These are phyloP conservation scores for Phrynosoma platyrhinos DNA, from an alignment of 2,113 vertebrate species.

Conservation along the genomic window DNA sequence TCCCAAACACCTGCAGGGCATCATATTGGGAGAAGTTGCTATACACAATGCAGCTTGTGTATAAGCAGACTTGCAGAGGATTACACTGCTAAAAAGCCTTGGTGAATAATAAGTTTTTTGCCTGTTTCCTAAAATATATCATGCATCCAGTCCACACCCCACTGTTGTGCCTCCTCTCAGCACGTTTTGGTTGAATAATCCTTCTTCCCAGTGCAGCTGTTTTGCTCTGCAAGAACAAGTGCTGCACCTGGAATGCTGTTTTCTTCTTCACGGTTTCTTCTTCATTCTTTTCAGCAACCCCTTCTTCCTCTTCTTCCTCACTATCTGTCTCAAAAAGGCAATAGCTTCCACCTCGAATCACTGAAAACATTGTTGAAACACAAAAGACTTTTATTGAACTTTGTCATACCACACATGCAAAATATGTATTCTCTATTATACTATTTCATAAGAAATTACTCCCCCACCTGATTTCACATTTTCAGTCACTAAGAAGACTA, in stretches of 20 bases:
- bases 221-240: neutral
- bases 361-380: slow-evolving; percentile 39
- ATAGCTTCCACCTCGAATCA: slow-evolving; percentile 71
- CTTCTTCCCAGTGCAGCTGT: neutral
- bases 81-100: neutral
- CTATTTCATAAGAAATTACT: neutral
- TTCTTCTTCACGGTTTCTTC: slow-evolving; percentile 69
- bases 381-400: neutral
- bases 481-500: neutral
- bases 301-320: slow-evolving; percentile 75
- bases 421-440: no score
- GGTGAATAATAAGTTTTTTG: neutral
- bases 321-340: slow-evolving; percentile 79
- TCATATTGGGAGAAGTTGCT: neutral
- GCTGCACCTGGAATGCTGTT: slow-evolving; percentile 79
- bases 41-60: neutral
- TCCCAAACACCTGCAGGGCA: neutral
- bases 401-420: neutral
- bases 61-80: neutral
- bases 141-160: neutral
- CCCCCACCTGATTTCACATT: no score
- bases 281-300: slow-evolving; percentile 63
- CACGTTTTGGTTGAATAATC: neutral
- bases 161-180: neutral
- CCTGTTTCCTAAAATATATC: neutral